Base-by-base conservation (phyloP, 2,797 vertebrate genomes). In the Premnoplex brunnescens region DNA sequence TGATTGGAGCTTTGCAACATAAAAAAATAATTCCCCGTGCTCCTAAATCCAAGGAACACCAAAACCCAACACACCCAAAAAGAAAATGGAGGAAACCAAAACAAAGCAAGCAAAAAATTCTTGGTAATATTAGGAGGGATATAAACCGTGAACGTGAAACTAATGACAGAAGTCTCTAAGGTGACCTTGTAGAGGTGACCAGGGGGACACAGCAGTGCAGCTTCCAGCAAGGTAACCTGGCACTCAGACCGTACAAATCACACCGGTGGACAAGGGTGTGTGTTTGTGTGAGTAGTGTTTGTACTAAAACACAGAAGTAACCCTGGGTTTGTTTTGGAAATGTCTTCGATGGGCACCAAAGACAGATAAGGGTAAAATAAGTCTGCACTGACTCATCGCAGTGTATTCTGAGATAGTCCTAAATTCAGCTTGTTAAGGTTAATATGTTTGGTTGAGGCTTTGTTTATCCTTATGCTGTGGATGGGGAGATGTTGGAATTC, bases 261-360 rank as follows among this genome's bases (percentile, higher is more conserved):
- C 18, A 11, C 30, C 75, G 26, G 4, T 8, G 10, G 56, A 6
- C n/a, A 26, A 13, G 34, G 48, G 17, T 18, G 9, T 51, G 44
- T 8, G 0, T 63, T 36, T 76, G 16, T 62, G 67, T 32, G 44
- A 27, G 66, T 13, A 6, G 30, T 84, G 83, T 88, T 93, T 95
- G 48, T 32, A 21, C 30, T 64, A 18, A 86, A 88, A 63, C 55
- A 22, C 0, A 30, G 23, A 62, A 79, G 56, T 69, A 79, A 73
- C 13, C 4, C 19, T 34, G 59, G 6, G 7, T 88, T 77, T 95
- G 16, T 91, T 92, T 89, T 87, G 60, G 64, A 91, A 83, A 58
- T 41, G 20, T 49, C 77, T 90, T 81, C 14, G 17, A 0, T 82
- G 71, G n/a, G 21, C 63, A 21, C 73, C n/a, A 10, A 71, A 52